Evolutionary conservation across 2,113 vertebrate species (phyloP).

Genomic region (Heteronetta atricapilla): DNA sequence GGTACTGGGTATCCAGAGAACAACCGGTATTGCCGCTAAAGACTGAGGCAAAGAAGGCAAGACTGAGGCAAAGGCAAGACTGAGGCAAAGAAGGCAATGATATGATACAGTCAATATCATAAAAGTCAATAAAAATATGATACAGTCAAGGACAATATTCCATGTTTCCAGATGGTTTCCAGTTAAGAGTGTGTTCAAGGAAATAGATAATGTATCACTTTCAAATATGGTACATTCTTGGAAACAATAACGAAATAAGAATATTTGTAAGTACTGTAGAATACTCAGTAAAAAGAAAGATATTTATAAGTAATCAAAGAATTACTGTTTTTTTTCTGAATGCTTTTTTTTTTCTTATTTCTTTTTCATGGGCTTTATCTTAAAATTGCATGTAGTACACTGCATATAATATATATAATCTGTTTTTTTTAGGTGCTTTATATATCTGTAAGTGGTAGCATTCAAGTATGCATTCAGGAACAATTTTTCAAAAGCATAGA

Average conservation of each 20-base stretch:
- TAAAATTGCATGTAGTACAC: not conserved
- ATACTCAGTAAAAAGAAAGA: not conserved
- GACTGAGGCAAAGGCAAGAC: too few species aligned
- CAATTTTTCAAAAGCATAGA: not conserved
- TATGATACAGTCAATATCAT: too few species aligned
- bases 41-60: too few species aligned
- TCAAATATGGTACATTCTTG: not conserved
- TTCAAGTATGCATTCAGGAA: not conserved
- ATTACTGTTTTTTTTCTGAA: not conserved
- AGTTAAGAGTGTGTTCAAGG: not conserved
- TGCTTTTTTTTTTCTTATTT: not conserved
- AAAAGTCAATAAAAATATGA: too few species aligned
- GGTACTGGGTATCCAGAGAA: too few species aligned
- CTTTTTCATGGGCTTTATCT: not conserved
- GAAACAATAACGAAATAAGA: not conserved
- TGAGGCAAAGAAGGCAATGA: too few species aligned
- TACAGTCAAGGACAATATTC: not conserved
- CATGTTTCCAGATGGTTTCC: not conserved
- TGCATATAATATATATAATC: not conserved
- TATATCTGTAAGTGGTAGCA: accelerated
- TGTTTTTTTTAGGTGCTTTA: not conserved
- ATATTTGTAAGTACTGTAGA: not conserved
- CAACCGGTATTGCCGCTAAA: too few species aligned
- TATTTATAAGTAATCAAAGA: not conserved
- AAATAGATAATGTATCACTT: not conserved